Base-by-base conservation (phyloP, 2,113 vertebrate species). In the Andinoacara biseriatus region DNA sequence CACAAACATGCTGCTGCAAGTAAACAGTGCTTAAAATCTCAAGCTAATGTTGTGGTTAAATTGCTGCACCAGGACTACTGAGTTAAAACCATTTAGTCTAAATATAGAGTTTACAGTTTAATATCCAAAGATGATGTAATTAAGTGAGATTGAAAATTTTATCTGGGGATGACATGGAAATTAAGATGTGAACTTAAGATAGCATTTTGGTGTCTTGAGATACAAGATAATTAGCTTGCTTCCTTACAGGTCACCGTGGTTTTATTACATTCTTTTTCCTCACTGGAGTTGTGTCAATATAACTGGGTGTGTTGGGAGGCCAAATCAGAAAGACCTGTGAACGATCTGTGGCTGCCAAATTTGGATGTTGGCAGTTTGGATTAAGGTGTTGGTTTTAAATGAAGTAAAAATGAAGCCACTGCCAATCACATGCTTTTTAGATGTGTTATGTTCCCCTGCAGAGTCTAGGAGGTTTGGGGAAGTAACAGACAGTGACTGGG, bases 171-270 rank as follows among this genome's bases (percentile, higher is more conserved):
- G 82, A 82, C 59, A 22, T 59, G 0, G 40, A 63, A 14, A 85
- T 92, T 89, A 83, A 83, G 87, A 90, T 74, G 11, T 80, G 76
- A 82, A 61, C 62, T 57, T 5, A 0, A 49, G 84, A 89, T 84
- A 72, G 7, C 43, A 24, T 59, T 7, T 24, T 17, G 43, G 29
- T 59, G 6, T 86, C 58, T 29, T 13, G 22, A 84, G 82, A 82
- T 81, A 59, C 24, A n/a, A 58, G 61, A 38, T 83, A 26, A 90
- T 87, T 87, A 89, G 40, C 61, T 80, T 20, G 46, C 67, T 22
- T 72, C 63, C 6, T 29, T 6, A 11, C 35, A 7, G 75, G 62
- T 72, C 2, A 10, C 29, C 49, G 7, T 24, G 33, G 56, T 38
- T 75, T 63, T 33, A 49, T 80, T 22, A 43, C 74, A 35, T 35